Evolutionary conservation across 1,140 invertebrate genomes (phyloP), one percentile per base, ranked within the genome.

Genomic region (Grapholita molesta): DNA sequence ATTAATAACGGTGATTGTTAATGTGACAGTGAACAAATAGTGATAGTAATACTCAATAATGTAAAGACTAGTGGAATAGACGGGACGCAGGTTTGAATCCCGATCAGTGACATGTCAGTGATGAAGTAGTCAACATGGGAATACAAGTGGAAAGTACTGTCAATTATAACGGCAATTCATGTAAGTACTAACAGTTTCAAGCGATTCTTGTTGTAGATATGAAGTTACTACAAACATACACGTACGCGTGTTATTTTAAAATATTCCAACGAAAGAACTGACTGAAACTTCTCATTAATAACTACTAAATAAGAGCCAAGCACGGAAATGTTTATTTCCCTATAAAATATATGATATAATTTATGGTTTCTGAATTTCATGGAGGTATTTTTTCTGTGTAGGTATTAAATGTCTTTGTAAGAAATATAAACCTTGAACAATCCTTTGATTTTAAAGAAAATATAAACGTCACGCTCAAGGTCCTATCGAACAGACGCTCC

Each of bases 141-240:
- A 90, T 90, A 80, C 86, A 90, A 78, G 86, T 90, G 79, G 88
- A 90, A 69, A 90, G 84, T 79, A 81, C 76, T 82, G 84, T 88
- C 24, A 83, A 78, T 74, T 88, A 88, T 80, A 83, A 77, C 77
- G 88, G 78, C 82, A 82, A 67, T 74, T 81, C 88, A 85, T 90
- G 88, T 90, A 83, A 90, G 88, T 90, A 74, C 35, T 42, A 11
- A 25, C 55, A 7, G 23, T 23, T 38, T 66, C 11, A 3, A 38
- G 12, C 11, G n/a, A n/a, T n/a, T n/a, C n/a, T n/a, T n/a, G n/a
- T 66, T 35, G 0, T 12, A 0, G 12, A 3, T 33, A 38, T n/a
- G 12, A 38, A 4, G 35, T 38, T 15, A 5, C 15, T 38, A 11
- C 35, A n/a, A n/a, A n/a, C n/a, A n/a, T 38, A 38, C 28, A 3